Conservation (phyloP, 2,888 invertebrate genomes). For the Serrognathus titanus region DNA sequence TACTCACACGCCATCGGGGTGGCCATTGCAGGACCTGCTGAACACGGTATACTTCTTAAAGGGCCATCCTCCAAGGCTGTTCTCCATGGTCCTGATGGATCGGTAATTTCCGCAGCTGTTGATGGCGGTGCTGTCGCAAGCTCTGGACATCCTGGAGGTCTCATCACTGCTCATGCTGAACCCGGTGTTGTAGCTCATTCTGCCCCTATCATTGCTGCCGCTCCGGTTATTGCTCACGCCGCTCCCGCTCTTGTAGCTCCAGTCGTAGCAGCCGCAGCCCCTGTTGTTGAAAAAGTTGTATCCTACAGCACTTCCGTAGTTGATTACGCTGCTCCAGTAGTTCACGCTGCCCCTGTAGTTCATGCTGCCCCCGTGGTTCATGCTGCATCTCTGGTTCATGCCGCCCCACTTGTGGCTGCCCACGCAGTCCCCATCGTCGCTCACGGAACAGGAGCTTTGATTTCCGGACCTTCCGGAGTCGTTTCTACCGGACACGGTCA, state of each 20-base stretch:
- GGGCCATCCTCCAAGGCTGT: constrained; percentile 37
- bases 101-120: constrained; percentile 47
- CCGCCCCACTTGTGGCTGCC: constrained; percentile 6
- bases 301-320: constrained; percentile 8
- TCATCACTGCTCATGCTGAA: constrained; percentile 1
- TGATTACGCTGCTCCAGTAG: constrained; percentile 8
- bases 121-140: constrained; percentile 8
- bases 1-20: constrained; percentile 35
- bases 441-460: constrained; percentile 14
- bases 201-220: not conserved
- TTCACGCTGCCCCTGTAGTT: constrained; percentile 7
- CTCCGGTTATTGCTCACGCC: constrained; percentile 43
- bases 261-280: constrained; percentile 5
- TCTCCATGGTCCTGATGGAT: constrained; percentile 43
- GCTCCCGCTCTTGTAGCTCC: constrained; percentile 31
- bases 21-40: constrained; percentile 28
- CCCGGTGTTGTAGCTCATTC: not conserved
- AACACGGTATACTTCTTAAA: constrained; percentile 35
- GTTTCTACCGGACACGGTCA: constrained; percentile 9
- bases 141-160: constrained; percentile 6
- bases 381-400: constrained; percentile 5
- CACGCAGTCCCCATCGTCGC: constrained; percentile 12
- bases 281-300: constrained; percentile 11
- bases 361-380: constrained; percentile 3
- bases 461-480: constrained; percentile 20